These are phyloP conservation scores for Saccostrea cuccullata DNA, from an alignment of 1,140 invertebrate species.

Conservation along the genomic window DNA sequence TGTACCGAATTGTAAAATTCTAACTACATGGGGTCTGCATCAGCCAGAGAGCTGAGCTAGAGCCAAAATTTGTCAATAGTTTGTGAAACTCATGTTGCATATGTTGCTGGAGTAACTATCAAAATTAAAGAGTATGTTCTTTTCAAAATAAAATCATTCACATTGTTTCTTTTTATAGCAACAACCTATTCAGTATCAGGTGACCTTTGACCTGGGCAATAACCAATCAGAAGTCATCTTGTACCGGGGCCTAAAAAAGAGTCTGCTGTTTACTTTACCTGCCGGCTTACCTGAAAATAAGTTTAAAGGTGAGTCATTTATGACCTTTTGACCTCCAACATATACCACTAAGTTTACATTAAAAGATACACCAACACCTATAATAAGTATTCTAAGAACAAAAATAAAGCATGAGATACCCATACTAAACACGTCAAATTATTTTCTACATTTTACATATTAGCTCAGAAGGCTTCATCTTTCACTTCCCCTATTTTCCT, in stretches of 20 bases:
- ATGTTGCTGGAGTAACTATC: not conserved
- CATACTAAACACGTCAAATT: too few species aligned
- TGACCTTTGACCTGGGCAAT: constrained; percentile 53
- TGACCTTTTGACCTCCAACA: not conserved
- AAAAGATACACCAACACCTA: not conserved
- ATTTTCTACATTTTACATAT: too few species aligned
- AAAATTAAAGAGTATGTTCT: not conserved
- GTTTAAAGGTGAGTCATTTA: constrained; percentile 36
- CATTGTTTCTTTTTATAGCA: constrained; percentile 48
- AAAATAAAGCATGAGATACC: too few species aligned
- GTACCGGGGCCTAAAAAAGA: constrained; percentile 53
- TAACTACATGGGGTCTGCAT: too few species aligned
- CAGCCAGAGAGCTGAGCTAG: too few species aligned
- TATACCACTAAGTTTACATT: not conserved
- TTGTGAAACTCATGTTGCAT: too few species aligned
- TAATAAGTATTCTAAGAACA: too few species aligned
- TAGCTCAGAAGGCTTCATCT: too few species aligned
- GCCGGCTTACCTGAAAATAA: constrained; percentile 43
- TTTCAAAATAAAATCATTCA: not conserved
- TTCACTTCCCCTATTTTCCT: too few species aligned
- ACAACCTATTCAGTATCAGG: constrained; percentile 57
- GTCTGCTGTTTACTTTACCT: constrained; percentile 54
- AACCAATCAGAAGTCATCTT: constrained; percentile 50
- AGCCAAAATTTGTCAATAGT: too few species aligned
- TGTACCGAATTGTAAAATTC: too few species aligned